Conservation (phyloP, 2,888 invertebrate genomes). For the Anodontia alba region DNA sequence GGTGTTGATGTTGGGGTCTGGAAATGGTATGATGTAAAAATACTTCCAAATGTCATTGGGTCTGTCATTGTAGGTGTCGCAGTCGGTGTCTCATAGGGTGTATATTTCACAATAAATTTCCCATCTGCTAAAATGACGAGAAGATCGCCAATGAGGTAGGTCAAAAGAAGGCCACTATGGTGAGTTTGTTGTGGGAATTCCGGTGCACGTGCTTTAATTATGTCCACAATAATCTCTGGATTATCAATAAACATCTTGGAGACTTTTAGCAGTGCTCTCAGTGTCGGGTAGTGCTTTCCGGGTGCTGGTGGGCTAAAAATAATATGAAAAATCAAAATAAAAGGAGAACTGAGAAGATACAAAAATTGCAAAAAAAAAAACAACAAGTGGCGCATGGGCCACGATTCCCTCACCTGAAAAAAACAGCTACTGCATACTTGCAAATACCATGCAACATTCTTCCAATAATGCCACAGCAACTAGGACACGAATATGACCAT, state of each 20-base stretch:
- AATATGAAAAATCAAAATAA: too few species aligned
- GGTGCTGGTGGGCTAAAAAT: conserved; percentile 60
- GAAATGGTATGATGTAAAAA: conserved; percentile 61
- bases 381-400: too few species aligned
- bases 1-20: conserved; percentile 52
- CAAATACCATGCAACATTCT: too few species aligned
- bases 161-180: conserved; percentile 50
- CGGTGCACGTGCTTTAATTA: conserved; percentile 59
- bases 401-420: too few species aligned
- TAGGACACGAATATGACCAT: too few species aligned
- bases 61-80: conserved; percentile 48
- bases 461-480: too few species aligned
- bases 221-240: conserved; percentile 56
- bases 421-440: too few species aligned
- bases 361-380: too few species aligned
- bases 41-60: conserved; percentile 61
- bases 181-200: conserved; percentile 50
- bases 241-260: conserved; percentile 58
- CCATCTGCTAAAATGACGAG: conserved; percentile 67
- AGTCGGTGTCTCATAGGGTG: conserved; percentile 52
- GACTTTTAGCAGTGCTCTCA: conserved; percentile 62
- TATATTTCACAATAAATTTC: conserved; percentile 48
- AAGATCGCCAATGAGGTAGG: conserved; percentile 66
- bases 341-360: too few species aligned
- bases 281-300: conserved; percentile 62